A percentile compares a stretch with the other conserved stretches of the same genome.
Conservation (phyloP, 2,888 invertebrate species). For the Gastracanthus pulcherrimus region DNA sequence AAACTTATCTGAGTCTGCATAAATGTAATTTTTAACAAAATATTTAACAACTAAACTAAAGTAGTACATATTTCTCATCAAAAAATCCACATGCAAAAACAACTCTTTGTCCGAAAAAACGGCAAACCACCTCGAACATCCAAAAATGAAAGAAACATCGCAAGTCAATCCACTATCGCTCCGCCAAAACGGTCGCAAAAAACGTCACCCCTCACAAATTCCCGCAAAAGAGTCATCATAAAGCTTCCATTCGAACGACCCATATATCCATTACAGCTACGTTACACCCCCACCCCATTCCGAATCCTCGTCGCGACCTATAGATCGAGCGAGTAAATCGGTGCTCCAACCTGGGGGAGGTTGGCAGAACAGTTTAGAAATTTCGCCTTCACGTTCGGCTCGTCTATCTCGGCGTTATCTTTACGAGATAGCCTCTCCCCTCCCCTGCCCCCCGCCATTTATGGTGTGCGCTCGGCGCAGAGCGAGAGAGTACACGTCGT, state of each 20-base stretch:
- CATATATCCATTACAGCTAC: neutral
- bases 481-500: constrained; percentile 8
- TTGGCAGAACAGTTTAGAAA: constrained; percentile 52
- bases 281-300: neutral
- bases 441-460: constrained; percentile 38
- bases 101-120: no score
- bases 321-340: constrained; percentile 26
- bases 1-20: no score
- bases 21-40: no score
- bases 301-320: no score
- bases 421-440: constrained; percentile 53
- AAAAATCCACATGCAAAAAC: no score
- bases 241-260: constrained; percentile 22
- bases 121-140: no score
- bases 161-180: no score
- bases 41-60: no score
- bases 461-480: neutral
- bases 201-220: no score
- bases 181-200: no score
- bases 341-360: neutral
- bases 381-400: constrained; percentile 52
- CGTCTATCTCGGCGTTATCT: constrained; percentile 55
- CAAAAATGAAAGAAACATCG: no score
- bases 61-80: no score
- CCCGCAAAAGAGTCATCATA: neutral